Percentiles rank a stretch among this genome's conserved stretches.
These are phyloP conservation scores for Nomada goodeniana DNA, from an alignment of 2,888 invertebrate species.

Conservation along the genomic window DNA sequence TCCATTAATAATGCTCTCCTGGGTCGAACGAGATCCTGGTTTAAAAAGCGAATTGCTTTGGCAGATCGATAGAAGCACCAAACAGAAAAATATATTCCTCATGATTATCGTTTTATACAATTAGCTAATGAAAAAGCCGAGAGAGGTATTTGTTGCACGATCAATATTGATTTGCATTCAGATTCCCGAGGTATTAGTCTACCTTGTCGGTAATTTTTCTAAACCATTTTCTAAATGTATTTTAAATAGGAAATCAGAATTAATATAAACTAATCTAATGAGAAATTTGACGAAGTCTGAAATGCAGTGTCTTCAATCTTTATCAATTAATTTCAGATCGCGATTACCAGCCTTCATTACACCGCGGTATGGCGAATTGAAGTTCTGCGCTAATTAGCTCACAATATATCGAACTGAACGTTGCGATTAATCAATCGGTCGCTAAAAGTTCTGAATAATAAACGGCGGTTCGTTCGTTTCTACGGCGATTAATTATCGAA, in stretches of 20 bases:
- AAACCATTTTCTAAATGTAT: no score
- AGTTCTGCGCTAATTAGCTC: neutral
- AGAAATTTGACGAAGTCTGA: neutral
- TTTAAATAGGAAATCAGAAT: no score
- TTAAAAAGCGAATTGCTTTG: neutral
- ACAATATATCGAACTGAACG: neutral
- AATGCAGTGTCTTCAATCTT: neutral
- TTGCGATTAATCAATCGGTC: conserved; percentile 22
- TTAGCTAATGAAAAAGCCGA: conserved; percentile 25
- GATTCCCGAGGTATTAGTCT: conserved; percentile 6
- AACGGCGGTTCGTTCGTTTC: neutral
- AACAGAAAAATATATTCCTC: no score
- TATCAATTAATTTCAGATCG: neutral
- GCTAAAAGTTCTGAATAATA: conserved; percentile 11
- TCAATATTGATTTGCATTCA: neutral
- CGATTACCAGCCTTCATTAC: neutral
- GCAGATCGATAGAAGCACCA: no score
- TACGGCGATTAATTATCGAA: conserved; percentile 22
- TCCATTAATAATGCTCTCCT: conserved; percentile 1
- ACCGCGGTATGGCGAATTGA: neutral
- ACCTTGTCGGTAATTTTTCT: neutral
- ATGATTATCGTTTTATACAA: neutral
- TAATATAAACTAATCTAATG: neutral
- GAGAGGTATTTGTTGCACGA: conserved; percentile 39
- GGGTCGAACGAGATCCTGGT: neutral